These are phyloP conservation scores for Microctonus hyperodae DNA, from an alignment of 2,888 invertebrate genomes.

Conservation along the genomic window DNA sequence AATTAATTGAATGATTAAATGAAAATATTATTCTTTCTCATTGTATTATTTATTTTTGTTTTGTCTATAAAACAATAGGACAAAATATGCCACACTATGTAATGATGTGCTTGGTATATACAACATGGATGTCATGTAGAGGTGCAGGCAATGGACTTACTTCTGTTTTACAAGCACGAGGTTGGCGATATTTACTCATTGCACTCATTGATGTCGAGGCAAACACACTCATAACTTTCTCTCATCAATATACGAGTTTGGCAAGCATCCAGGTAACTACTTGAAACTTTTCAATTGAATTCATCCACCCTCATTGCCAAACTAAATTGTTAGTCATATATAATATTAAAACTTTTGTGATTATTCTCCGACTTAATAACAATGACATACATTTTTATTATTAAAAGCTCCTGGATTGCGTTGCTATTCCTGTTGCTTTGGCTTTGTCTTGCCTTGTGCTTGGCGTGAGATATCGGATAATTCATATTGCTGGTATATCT, in stretches of 20 bases:
- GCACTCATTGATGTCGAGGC: slow-evolving; percentile 87
- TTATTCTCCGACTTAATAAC: not conserved
- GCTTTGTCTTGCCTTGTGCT: slow-evolving; percentile 80
- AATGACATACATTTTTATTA: not conserved
- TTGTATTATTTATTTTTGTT: slow-evolving; percentile 3
- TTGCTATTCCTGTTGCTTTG: slow-evolving; percentile 83
- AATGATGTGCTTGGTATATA: slow-evolving; percentile 78
- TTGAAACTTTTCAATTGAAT: slow-evolving; percentile 12
- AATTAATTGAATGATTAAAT: not conserved
- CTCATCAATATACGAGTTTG: slow-evolving; percentile 78
- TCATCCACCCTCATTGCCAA: not conserved
- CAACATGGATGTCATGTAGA: slow-evolving; percentile 77
- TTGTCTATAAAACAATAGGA: slow-evolving; percentile 63
- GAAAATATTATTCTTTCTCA: not conserved
- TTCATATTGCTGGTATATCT: slow-evolving; percentile 80
- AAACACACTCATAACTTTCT: slow-evolving; percentile 80
- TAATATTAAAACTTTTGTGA: not conserved
- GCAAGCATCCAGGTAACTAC: slow-evolving; percentile 73
- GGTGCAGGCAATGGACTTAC: slow-evolving; percentile 70
- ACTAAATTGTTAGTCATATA: not conserved
- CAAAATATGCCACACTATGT: slow-evolving; percentile 84
- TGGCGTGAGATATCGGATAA: slow-evolving; percentile 76
- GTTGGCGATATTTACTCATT: slow-evolving; percentile 80
- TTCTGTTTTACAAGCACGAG: slow-evolving; percentile 72
- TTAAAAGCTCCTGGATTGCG: slow-evolving; percentile 80